Evolutionary conservation across 1,140 invertebrate species (phyloP), one percentile per base, ranked within the genome.

Genomic region (Hylaeus anthracinus): DNA sequence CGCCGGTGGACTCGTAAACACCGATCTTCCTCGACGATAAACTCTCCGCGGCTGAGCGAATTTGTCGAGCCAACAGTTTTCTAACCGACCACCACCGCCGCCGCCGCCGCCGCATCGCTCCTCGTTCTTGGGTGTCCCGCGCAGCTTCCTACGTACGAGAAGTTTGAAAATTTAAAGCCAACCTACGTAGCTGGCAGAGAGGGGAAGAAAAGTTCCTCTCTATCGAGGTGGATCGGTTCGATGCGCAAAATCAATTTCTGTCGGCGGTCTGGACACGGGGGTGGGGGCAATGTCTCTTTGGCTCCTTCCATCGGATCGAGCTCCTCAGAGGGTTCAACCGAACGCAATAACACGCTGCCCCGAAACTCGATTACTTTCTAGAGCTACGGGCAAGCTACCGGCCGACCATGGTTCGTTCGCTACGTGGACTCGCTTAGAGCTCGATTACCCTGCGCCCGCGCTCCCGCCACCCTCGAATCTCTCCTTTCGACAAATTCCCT

Each of bases 321-420:
- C 15, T 64, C 71, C 66, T 72, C 43, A n/a, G 65, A 67, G 58
- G 55, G 51, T 81, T 85, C 53, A 56, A 45, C n/a, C 72, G 72
- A 80, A 69, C 10, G 70, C 60, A 37, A 82, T 74, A 79, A 83
- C 79, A 56, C 74, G 71, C 53, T 70, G 72, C 51, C 26, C 64
- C 75, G 70, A 82, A 86, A 87, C 72, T 87, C 82, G 80, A 87
- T 87, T 87, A 84, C 75, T 76, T 72, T 72, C 64, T 70, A 45
- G 69, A 79, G 72, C 69, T 45, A 5, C 76, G 69, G 70, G 69
- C 72, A 60, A 78, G 70, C 70, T 41, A 67, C 77, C 58, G 48
- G 77, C 61, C 43, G 71, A 64, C 45, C 72, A 75, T 15, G 85
- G 56, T 85, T 74, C 74, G 73, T 86, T 86, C 77, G 76, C 51